Evolutionary conservation across 1,140 invertebrate species (phyloP).

Genomic region (Brachionus sp.): DNA sequence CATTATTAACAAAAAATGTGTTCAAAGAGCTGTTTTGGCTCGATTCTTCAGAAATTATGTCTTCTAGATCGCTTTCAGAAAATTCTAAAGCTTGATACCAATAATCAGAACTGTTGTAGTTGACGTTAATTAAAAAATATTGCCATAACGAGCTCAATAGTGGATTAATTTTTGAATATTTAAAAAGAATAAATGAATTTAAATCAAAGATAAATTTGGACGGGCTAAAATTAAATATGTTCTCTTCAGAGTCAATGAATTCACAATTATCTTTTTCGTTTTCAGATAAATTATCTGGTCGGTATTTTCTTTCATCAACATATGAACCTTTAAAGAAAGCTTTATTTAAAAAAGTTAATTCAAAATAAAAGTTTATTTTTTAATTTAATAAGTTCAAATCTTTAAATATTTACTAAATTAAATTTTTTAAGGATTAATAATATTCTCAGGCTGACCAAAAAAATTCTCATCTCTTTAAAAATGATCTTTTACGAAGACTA

Average conservation of each 20-base stretch:
- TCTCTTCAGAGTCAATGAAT: background rate
- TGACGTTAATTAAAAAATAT: background rate
- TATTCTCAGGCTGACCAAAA: too few species aligned
- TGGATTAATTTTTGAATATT: conserved; percentile 29
- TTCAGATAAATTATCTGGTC: background rate
- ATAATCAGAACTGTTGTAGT: conserved; percentile 18
- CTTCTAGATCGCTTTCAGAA: background rate
- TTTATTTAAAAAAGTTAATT: background rate
- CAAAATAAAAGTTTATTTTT: too few species aligned
- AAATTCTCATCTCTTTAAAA: background rate
- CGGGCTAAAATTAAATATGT: background rate
- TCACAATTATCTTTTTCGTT: background rate
- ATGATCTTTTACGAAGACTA: too few species aligned
- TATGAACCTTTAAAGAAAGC: background rate
- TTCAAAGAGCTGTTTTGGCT: conserved; percentile 28
- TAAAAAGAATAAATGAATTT: conserved; percentile 11
- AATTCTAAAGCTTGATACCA: background rate
- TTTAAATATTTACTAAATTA: too few species aligned
- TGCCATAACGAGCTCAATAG: conserved; percentile 17
- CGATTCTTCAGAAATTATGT: background rate
- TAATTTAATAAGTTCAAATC: too few species aligned
- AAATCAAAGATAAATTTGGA: background rate
- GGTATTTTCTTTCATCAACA: background rate
- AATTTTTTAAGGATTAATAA: too few species aligned
- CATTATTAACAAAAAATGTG: background rate